Percentiles rank a stretch among this genome's conserved stretches.
Evolutionary conservation across 2,797 vertebrate genomes (phyloP).

Genomic region (Hyperoplus immaculatus): DNA sequence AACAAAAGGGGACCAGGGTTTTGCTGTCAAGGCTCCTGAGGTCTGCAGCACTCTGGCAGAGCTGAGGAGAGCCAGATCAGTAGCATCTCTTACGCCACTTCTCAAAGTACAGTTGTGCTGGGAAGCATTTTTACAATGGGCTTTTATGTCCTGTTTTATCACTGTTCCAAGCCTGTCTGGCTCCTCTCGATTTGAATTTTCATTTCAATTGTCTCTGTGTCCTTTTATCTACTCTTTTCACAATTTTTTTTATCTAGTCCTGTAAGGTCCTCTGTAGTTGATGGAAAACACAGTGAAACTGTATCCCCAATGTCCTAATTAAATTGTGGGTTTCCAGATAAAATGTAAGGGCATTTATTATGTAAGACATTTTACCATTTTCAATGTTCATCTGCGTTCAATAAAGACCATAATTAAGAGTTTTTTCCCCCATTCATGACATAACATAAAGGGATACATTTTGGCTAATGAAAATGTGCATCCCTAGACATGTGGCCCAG

Average conservation of each 20-base stretch:
- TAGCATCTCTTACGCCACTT: conserved; percentile 43
- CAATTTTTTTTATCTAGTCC: neutral
- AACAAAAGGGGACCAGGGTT: conserved; percentile 52
- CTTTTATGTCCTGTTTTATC: conserved; percentile 47
- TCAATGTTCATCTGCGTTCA: conserved; percentile 12
- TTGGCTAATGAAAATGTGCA: neutral
- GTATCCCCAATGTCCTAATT: conserved; percentile 41
- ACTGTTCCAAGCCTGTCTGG: conserved; percentile 22
- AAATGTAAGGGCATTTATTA: conserved; percentile 25
- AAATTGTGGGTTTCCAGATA: conserved; percentile 12
- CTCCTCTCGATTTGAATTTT: conserved; percentile 18
- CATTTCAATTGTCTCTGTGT: conserved; percentile 34
- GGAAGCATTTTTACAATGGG: conserved; percentile 42
- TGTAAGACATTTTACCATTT: conserved; percentile 19
- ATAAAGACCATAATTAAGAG: conserved; percentile 1
- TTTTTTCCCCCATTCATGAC: neutral
- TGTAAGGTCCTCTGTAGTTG: conserved; percentile 29
- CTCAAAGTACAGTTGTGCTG: conserved; percentile 30
- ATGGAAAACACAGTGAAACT: conserved; percentile 42
- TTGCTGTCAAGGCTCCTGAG: conserved; percentile 30
- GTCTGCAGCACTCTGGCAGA: conserved; percentile 33
- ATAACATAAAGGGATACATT: neutral
- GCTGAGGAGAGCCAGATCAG: conserved; percentile 56
- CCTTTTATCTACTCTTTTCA: conserved; percentile 16
- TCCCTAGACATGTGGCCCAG: conserved; percentile 14